Evolutionary conservation across 2,113 vertebrate genomes (phyloP).

Genomic region (Hippopotamus amphibius): DNA sequence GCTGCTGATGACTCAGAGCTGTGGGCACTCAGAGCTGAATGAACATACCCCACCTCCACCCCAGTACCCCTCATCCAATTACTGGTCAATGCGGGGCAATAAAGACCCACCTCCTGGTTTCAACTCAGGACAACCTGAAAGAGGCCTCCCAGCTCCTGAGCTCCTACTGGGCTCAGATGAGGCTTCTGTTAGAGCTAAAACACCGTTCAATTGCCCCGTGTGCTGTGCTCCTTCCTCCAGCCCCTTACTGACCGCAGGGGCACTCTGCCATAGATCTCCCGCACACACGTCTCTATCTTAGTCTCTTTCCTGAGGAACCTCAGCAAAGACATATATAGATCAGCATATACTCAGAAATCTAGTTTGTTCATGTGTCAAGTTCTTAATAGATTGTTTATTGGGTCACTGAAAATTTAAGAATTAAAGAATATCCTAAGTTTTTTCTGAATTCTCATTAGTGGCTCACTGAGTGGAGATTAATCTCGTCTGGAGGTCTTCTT

Average conservation of each 20-base stretch:
- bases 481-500: not conserved
- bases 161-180: not conserved
- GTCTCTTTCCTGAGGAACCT: not conserved
- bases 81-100: accelerated
- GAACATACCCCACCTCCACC: no score
- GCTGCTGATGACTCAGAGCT: not conserved
- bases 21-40: not conserved
- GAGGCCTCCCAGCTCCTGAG: not conserved
- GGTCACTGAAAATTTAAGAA: not conserved
- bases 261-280: not conserved
- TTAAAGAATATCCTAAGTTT: not conserved
- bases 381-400: not conserved
- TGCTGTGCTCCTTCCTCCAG: not conserved
- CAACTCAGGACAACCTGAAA: no score
- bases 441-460: not conserved
- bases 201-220: not conserved
- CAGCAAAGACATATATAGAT: not conserved
- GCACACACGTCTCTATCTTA: not conserved
- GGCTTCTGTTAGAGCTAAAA: not conserved
- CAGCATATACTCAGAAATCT: not conserved
- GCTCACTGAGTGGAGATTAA: not conserved
- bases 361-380: not conserved
- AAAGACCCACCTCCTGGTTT: not conserved
- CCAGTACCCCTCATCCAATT: not conserved
- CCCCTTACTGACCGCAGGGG: not conserved